phyloP scores from a whole-genome alignment of 2,797 vertebrate species.

The Cynodonichthys magdalenae region DNA sequence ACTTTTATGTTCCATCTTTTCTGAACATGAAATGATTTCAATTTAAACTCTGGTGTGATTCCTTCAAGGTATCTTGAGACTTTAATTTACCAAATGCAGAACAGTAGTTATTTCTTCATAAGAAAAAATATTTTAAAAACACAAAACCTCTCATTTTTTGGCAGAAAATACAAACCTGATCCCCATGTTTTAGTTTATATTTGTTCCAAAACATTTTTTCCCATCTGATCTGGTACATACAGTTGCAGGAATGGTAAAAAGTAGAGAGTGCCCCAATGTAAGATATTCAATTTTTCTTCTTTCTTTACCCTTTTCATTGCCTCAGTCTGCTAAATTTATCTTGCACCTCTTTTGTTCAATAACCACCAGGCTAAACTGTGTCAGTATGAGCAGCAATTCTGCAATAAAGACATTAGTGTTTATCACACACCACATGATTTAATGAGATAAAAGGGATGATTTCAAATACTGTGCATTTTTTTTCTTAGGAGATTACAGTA shows the following conservation, averaged over 20 bases:
- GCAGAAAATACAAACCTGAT: not conserved
- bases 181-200: slow-evolving; percentile 1
- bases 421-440: not conserved
- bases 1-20: no score
- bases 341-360: slow-evolving; percentile 6
- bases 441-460: not conserved
- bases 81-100: no score
- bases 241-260: slow-evolving; percentile 8
- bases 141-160: not conserved
- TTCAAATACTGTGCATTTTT: not conserved
- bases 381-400: not conserved
- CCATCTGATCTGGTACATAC: no score
- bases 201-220: not conserved
- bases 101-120: not conserved
- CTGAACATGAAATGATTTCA: no score
- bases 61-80: no score
- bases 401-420: not conserved
- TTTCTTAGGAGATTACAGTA: not conserved
- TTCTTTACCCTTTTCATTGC: slow-evolving; percentile 7
- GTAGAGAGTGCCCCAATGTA: slow-evolving; percentile 4
- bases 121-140: not conserved
- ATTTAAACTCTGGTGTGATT: no score
- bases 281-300: slow-evolving; percentile 3
- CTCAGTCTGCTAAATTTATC: slow-evolving; percentile 8
- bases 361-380: slow-evolving; percentile 3